Evolutionary conservation across 2,113 vertebrate genomes (phyloP), one percentile per base, ranked within the genome.

Genomic region (Raphicerus campestris): DNA sequence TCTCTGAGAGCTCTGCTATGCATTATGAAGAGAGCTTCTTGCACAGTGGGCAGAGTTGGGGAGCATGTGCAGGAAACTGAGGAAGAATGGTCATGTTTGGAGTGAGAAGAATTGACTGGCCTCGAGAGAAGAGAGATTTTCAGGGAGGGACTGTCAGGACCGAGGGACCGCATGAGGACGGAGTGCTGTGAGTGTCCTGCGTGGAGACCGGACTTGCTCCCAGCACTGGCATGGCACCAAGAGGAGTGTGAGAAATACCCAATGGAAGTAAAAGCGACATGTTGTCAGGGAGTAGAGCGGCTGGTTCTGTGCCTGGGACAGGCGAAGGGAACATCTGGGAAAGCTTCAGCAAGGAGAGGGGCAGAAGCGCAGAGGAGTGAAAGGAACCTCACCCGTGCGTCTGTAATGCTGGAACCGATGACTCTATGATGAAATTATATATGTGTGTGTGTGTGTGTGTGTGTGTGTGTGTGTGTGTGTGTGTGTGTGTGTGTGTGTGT

Each of bases 361-460:
- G 14, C 75, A 42, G 32, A 51, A 90, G 15, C 13, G 4, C 42
- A 75, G 75, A 81, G 22, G 42, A 47, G 55, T 30, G 51, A 30
- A 73, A 75, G 53, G n/a, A 55, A 14, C 3, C 20, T n/a, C 30
- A 70, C 56, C 19, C 77, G 3, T 89, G 3, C 35, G 6, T n/a
- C 10, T 51, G 32, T 77, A 60, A 60, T 14, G 15, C 19, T 32
- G 53, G 14, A 35, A 1, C 17, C 32, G 77, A 6, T 20, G 47
- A 51, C 77, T 32, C 45, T 11, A 10, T 51, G 45, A 11, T 13
- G 28, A 80, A 80, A 51, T 80, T 49, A 19, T 80, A 19, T 78
- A 11, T 51, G 1, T 4, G 0, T 78, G 11, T 78, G 0, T 75
- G 0, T 24, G 2, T 66, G 47, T 47, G 47, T 47, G 47, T 47